phyloP scores from a whole-genome alignment of 1,140 invertebrate genomes.

The Bombus cullumanus region DNA sequence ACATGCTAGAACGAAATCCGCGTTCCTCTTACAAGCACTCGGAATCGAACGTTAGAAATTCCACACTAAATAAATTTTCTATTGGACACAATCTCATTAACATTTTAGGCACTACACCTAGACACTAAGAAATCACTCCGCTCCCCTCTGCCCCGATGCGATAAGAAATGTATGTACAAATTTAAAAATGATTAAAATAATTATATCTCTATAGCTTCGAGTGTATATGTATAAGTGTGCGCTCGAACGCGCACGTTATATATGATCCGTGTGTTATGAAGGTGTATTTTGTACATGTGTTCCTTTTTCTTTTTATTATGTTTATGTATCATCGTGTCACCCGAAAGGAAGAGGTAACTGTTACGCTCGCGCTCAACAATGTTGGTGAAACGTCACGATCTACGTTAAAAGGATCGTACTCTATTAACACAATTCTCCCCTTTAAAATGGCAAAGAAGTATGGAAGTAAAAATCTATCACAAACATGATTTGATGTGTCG shows the following conservation, averaged over 20 bases:
- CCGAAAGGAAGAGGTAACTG: constrained; percentile 38
- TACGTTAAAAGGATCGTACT: neutral
- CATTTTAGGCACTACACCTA: constrained; percentile 77
- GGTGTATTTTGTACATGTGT: constrained; percentile 4
- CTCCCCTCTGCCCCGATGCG: constrained; percentile 45
- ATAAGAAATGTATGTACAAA: constrained; percentile 73
- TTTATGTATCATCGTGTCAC: constrained; percentile 21
- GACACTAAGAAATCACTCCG: constrained; percentile 69
- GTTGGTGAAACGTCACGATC: neutral
- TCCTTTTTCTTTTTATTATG: neutral
- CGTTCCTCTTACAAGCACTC: constrained; percentile 6
- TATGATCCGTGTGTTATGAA: neutral
- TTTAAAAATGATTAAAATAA: constrained; percentile 64
- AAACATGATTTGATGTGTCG: neutral
- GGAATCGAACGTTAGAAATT: constrained; percentile 40
- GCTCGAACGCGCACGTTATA: neutral
- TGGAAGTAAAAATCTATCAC: constrained; percentile 23
- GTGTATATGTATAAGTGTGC: neutral
- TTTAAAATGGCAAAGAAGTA: neutral
- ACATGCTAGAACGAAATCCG: neutral
- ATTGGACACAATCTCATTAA: constrained; percentile 65
- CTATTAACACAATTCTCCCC: neutral
- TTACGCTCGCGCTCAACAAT: constrained; percentile 45
- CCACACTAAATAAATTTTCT: constrained; percentile 63
- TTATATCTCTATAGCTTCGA: constrained; percentile 33